Evolutionary conservation across 2,888 invertebrate species (phyloP), one percentile per base, ranked within the genome.

Genomic region (Acanthoscelides obtectus): DNA sequence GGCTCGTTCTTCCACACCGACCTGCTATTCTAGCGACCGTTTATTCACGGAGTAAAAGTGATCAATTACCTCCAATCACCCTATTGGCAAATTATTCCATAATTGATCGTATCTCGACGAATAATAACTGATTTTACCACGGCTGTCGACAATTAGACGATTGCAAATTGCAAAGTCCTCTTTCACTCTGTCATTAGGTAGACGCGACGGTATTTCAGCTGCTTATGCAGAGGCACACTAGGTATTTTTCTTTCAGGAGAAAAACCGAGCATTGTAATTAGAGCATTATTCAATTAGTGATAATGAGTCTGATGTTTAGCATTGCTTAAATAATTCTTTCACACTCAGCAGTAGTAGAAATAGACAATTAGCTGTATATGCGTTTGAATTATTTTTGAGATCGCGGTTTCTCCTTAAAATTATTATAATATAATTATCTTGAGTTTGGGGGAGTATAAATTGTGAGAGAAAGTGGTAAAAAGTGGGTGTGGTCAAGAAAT

Each of bases 11-110:
- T 12, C 45, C 12, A 45, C 3, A 25, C 3, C 25, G 45, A 45
- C 45, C 45, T 1, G 12, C 45, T 12, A 45, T 45, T 45, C 45
- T 45, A 12, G 6, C 45, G 12, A 17, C 45, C 45, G 45, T 45
- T 45, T 45, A 45, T 45, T 12, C 45, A 45, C 70, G 75, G 76
- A 77, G 76, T 77, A 78, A 77, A 76, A 76, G 76, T 75, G 71
- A 74, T 76, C 77, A 76, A 77, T 78, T 78, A 77, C 75, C 71
- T 69, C 76, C 20, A 77, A 78, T 77, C 73, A 70, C 73, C 66
- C 75, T 72, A 72, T 76, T 75, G 69, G 75, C 72, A 70, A 76
- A 76, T 75, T 73, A 72, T 73, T 75, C 76, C 70, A 72, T 73
- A 75, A 77, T 75, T 72, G 74, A 73, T 69, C 71, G 71, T 72